These are phyloP conservation scores for Amphimallon solstitiale DNA, from an alignment of 2,888 invertebrate species.

Conservation along the genomic window DNA sequence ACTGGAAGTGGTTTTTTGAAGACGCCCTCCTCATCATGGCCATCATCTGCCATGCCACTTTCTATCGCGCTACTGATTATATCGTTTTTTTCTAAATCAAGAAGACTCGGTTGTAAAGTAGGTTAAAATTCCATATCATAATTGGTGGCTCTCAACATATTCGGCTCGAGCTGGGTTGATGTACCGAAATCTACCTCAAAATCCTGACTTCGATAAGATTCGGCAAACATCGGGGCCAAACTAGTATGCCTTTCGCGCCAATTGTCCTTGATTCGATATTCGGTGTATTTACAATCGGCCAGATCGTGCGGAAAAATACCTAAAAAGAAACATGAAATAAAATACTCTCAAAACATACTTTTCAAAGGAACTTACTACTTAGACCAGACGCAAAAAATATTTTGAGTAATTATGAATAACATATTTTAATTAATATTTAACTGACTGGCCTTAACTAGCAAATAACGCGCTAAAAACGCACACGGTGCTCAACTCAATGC, in stretches of 20 bases:
- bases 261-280: slow-evolving; percentile 65
- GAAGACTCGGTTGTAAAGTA: slow-evolving; percentile 4
- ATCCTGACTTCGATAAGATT: slow-evolving; percentile 63
- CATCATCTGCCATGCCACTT: neutral
- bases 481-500: too few relatives aligned
- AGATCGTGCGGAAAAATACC: slow-evolving; percentile 67
- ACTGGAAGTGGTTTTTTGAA: slow-evolving; percentile 28
- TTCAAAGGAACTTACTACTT: too few relatives aligned
- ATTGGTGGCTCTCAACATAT: slow-evolving; percentile 12
- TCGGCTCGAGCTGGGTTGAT: neutral
- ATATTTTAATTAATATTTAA: too few relatives aligned
- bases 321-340: too few relatives aligned
- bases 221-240: slow-evolving; percentile 73
- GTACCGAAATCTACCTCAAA: neutral
- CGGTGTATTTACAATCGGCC: slow-evolving; percentile 67
- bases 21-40: neutral
- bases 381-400: too few relatives aligned
- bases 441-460: too few relatives aligned
- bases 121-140: slow-evolving; percentile 37
- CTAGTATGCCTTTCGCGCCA: slow-evolving; percentile 69
- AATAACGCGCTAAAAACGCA: too few relatives aligned
- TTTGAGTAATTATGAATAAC: too few relatives aligned
- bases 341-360: too few relatives aligned
- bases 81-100: slow-evolving; percentile 11
- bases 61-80: neutral